phyloP scores from a whole-genome alignment of 1,140 invertebrate species.

The Marisa cornuarietis region DNA sequence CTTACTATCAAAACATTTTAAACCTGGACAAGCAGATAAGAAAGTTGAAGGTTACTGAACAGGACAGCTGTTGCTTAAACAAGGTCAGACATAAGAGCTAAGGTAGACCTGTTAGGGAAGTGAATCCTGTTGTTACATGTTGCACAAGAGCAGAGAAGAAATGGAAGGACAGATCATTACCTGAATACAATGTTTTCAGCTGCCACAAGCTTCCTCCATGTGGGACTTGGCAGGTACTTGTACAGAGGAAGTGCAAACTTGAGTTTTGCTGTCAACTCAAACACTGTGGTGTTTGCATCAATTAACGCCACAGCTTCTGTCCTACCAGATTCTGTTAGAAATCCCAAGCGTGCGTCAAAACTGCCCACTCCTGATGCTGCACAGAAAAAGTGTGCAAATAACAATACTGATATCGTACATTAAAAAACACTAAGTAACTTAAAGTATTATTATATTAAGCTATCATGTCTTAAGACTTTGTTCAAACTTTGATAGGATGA shows the following conservation, averaged over 20 bases:
- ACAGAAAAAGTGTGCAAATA: slow-evolving; percentile 2
- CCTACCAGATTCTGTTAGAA: slow-evolving; percentile 21
- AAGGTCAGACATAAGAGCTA: background rate
- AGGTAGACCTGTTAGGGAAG: background rate
- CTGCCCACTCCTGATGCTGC: slow-evolving; percentile 59
- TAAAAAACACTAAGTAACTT: too few species aligned
- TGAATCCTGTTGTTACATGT: background rate
- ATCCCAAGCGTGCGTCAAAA: slow-evolving; percentile 58
- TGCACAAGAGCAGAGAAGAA: background rate
- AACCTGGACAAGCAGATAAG: too few species aligned
- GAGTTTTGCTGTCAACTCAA: slow-evolving; percentile 61
- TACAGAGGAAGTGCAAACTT: slow-evolving; percentile 60
- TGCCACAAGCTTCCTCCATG: slow-evolving; percentile 56
- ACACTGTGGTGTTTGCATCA: slow-evolving; percentile 56
- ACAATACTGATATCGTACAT: too few species aligned
- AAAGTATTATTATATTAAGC: too few species aligned
- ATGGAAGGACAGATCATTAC: slow-evolving; percentile 28
- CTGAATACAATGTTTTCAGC: slow-evolving; percentile 59
- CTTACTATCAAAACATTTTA: too few species aligned
- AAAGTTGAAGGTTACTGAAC: background rate
- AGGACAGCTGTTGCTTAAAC: too few species aligned
- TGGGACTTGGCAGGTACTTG: slow-evolving; percentile 54
- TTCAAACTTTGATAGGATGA: too few species aligned
- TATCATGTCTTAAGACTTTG: too few species aligned
- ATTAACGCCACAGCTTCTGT: slow-evolving; percentile 53